These are phyloP conservation scores for Punctoribates punctum DNA, from an alignment of 2,888 invertebrate genomes.

Conservation along the genomic window DNA sequence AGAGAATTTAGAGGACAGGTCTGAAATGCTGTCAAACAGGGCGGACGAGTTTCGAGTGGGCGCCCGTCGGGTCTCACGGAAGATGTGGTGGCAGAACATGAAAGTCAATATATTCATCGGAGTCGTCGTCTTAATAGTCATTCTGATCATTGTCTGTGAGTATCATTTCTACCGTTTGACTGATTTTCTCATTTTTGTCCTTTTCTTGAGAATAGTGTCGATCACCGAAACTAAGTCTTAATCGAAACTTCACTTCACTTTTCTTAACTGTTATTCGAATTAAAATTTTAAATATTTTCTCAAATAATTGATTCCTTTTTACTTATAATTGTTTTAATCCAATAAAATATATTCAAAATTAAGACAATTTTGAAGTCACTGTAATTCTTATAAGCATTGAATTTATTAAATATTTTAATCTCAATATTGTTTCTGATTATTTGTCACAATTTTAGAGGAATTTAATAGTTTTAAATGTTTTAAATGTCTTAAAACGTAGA, in stretches of 20 bases:
- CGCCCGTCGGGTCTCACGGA: constrained; percentile 42
- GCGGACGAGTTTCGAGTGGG: constrained; percentile 45
- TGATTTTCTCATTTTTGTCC: neutral
- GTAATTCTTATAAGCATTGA: neutral
- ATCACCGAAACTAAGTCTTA: constrained; percentile 4
- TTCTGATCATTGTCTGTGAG: constrained; percentile 44
- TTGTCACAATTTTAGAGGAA: too few relatives aligned
- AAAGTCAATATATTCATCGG: constrained; percentile 45
- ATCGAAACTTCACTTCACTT: neutral
- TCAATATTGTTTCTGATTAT: too few relatives aligned
- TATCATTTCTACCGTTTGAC: neutral
- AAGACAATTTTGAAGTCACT: neutral
- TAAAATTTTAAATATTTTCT: neutral
- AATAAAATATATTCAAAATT: too few relatives aligned
- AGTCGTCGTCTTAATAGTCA: constrained; percentile 42
- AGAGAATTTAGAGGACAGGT: constrained; percentile 46
- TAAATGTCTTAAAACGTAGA: neutral
- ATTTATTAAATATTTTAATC: too few relatives aligned
- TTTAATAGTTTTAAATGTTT: too few relatives aligned
- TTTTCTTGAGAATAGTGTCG: neutral
- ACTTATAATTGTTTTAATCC: neutral
- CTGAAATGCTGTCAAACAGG: constrained; percentile 42
- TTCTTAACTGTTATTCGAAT: neutral
- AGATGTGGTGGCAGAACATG: constrained; percentile 47
- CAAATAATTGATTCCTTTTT: neutral